Percentiles rank a stretch among this genome's conserved stretches.
phyloP scores from a whole-genome alignment of 2,113 vertebrate genomes.

The Apteryx owenii region DNA sequence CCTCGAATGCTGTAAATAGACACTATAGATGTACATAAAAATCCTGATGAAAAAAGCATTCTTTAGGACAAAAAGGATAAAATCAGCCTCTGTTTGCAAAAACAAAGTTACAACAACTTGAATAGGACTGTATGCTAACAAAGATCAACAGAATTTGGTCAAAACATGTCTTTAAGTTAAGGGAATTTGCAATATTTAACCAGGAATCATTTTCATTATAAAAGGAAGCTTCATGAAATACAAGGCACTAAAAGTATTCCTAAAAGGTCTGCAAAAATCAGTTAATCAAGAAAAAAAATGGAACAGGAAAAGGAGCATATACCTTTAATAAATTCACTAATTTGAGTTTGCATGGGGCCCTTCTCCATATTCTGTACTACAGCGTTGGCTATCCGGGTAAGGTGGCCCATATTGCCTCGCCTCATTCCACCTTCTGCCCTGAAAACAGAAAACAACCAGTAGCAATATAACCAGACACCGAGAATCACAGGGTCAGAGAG shows the following conservation, averaged over 20 bases:
- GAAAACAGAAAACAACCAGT: not conserved
- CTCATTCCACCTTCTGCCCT: slow-evolving; percentile 92
- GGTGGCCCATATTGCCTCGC: slow-evolving; percentile 96
- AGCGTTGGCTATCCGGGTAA: slow-evolving; percentile 93
- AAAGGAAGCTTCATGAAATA: not conserved
- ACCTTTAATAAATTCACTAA: slow-evolving; percentile 92
- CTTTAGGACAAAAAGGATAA: not conserved
- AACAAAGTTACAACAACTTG: not conserved
- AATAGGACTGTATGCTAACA: not conserved
- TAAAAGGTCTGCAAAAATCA: not conserved
- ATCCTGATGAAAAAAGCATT: no score
- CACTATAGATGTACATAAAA: rapidly evolving
- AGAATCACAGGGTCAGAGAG: rapidly evolving
- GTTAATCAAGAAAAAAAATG: no score
- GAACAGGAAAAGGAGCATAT: not conserved
- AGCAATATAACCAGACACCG: not conserved
- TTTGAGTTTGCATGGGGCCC: slow-evolving; percentile 87
- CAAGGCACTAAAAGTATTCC: not conserved
- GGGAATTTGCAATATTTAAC: not conserved
- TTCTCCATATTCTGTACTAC: slow-evolving; percentile 95
- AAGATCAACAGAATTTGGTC: not conserved
- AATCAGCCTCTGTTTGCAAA: not conserved
- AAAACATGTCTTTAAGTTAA: not conserved
- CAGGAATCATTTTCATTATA: not conserved
- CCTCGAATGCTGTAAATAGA: not conserved